Evolutionary conservation across 2,888 invertebrate genomes (phyloP).

Genomic region (Xylocampa areola): DNA sequence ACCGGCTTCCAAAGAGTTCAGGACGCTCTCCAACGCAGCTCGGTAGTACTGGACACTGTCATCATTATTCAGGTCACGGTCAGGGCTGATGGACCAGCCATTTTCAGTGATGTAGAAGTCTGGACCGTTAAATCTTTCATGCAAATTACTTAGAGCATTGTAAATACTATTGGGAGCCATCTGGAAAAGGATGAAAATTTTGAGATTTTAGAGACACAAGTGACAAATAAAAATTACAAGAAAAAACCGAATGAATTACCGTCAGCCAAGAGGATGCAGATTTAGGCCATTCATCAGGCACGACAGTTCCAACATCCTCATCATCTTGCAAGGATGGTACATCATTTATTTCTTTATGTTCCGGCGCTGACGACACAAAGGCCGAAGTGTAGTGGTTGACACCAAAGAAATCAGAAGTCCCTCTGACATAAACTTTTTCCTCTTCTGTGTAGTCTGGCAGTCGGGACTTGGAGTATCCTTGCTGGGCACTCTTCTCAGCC

Average conservation of each 20-base stretch:
- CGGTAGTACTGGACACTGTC: constrained; percentile 82
- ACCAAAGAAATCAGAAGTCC: constrained; percentile 80
- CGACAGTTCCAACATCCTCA: constrained; percentile 47
- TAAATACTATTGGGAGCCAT: constrained; percentile 90
- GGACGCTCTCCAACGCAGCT: constrained; percentile 78
- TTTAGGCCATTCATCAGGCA: constrained; percentile 65
- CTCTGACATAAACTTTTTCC: constrained; percentile 69
- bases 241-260: constrained; percentile 61
- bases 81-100: constrained; percentile 83
- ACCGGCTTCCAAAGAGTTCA: constrained; percentile 82
- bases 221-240: no score
- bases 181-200: constrained; percentile 69
- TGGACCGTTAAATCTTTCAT: constrained; percentile 84
- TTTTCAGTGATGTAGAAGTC: constrained; percentile 91
- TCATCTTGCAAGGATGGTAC: constrained; percentile 70
- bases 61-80: constrained; percentile 77
- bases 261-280: constrained; percentile 72
- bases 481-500: constrained; percentile 75
- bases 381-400: constrained; percentile 91
- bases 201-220: background rate
- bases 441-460: constrained; percentile 79
- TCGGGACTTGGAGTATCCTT: constrained; percentile 77
- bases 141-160: constrained; percentile 86
- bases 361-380: constrained; percentile 66
- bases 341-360: constrained; percentile 46